Evolutionary conservation across 2,888 invertebrate species (phyloP), one percentile per base, ranked within the genome.

Genomic region (Drosophila recens): DNA sequence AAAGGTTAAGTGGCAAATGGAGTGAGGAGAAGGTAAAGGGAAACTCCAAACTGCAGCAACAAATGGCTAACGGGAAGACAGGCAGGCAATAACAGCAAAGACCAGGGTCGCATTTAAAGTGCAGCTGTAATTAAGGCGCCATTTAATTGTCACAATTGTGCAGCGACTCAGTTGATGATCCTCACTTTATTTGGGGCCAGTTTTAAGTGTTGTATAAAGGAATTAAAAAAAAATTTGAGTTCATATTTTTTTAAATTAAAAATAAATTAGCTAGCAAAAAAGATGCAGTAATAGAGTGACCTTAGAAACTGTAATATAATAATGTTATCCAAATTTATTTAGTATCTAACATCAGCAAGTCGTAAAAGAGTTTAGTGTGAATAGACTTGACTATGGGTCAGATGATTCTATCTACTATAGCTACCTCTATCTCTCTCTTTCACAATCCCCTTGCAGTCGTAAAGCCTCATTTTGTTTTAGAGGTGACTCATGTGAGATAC

Each of bases 381-480:
- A 45, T 45, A 45, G 13, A 45, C 23, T 23, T 45, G 43, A 6
- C 20, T 48, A 9, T 11, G 23, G 49, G n/a, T 10, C 23, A 17
- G 17, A n/a, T 59, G 13, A 15, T 9, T 42, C 33, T 20, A 49
- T 20, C 20, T 43, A 20, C 1, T 8, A 30, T 2, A 30, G 13
- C 36, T 27, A 5, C 10, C 38, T 17, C 4, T 27, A 15, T 33
- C 20, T 20, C 23, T 23, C 23, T 23, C 23, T 23, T 4, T 23
- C 20, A 10, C 11, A 43, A 20, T 8, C 43, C 45, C 45, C 8
- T 20, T 17, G 46, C 33, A 40, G 66, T 72, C 81, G 71, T 81
- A 77, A 83, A 84, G 67, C 77, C 79, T 69, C 65, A 86, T 77
- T 74, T 79, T 58, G 75, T 40, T 59, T 42, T 17, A 40, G 40